Percentiles rank a stretch among this genome's conserved stretches.
phyloP scores from a whole-genome alignment of 2,797 vertebrate species.

The Onychomys torridus region DNA sequence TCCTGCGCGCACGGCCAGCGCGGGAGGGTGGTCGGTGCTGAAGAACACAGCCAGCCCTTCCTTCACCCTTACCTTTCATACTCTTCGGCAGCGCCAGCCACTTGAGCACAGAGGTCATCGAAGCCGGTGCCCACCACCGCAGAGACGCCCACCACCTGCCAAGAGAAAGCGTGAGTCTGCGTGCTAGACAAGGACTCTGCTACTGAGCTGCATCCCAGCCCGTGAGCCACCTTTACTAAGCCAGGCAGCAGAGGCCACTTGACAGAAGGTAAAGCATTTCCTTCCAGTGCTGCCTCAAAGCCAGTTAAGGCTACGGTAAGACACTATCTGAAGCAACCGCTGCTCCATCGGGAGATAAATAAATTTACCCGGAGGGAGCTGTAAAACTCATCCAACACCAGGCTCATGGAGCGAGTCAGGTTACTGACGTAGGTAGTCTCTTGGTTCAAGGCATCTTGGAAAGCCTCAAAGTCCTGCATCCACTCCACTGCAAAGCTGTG shows the following conservation, averaged over 20 bases:
- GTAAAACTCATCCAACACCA: conserved; percentile 98
- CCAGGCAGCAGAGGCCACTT: conserved; percentile 3
- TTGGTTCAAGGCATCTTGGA: conserved; percentile 97
- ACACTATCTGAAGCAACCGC: background rate
- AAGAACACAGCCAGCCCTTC: background rate
- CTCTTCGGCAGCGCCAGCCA: conserved; percentile 93
- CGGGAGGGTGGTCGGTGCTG: background rate
- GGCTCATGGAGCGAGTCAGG: conserved; percentile 98
- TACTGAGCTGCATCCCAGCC: background rate
- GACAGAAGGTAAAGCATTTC: background rate
- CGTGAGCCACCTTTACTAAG: background rate
- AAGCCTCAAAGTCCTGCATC: conserved; percentile 98
- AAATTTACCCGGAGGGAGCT: conserved; percentile 90
- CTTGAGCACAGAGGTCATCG: conserved; percentile 93
- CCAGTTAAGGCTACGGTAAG: background rate
- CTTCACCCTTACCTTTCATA: conserved; percentile 92
- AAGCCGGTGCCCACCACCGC: conserved; percentile 94
- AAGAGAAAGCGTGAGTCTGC: conserved; percentile 52
- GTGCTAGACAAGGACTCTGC: background rate
- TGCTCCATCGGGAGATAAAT: background rate
- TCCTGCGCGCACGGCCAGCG: background rate
- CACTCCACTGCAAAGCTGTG: conserved; percentile 98
- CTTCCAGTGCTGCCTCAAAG: conserved; percentile 29
- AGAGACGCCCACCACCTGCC: conserved; percentile 97
- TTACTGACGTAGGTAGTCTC: conserved; percentile 97